Evolutionary conservation across 2,113 vertebrate species (phyloP).

Genomic region (Cavia porcellus): DNA sequence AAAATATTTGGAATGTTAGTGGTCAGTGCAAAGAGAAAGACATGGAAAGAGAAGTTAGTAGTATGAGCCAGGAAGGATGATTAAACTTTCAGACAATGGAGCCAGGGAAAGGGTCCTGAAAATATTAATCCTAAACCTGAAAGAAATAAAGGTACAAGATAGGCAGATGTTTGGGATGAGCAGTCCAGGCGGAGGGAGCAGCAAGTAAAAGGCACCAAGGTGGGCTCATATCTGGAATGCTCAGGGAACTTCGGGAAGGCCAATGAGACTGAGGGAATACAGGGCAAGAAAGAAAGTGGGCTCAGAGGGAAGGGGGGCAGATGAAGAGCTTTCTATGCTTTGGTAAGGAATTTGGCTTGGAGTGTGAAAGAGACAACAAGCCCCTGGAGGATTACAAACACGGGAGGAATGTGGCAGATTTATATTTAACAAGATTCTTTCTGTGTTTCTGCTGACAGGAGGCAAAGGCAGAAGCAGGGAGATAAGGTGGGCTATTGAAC

Average conservation of each 20-base stretch:
- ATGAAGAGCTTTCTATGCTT: not conserved
- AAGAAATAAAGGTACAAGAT: not conserved
- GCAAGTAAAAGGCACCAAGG: too few species aligned
- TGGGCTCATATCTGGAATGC: not conserved
- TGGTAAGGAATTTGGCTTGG: not conserved
- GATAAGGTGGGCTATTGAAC: not conserved
- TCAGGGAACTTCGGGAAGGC: not conserved
- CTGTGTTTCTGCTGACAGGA: not conserved
- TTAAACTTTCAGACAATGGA: not conserved
- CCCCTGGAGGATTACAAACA: not conserved
- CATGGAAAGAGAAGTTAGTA: not conserved
- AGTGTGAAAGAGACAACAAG: not conserved
- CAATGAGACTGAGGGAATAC: not conserved
- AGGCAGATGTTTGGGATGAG: not conserved
- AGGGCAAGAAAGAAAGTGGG: not conserved
- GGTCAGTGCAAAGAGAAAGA: not conserved
- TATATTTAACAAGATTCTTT: not conserved
- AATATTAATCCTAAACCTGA: not conserved
- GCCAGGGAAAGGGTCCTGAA: not conserved
- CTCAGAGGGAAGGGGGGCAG: not conserved
- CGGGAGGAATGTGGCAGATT: not conserved
- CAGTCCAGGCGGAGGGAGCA: not conserved
- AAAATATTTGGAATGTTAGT: not conserved
- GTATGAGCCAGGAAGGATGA: not conserved
- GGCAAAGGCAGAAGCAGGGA: not conserved